Evolutionary conservation across 2,113 vertebrate genomes (phyloP).

Genomic region (Gallinago jamesoni): DNA sequence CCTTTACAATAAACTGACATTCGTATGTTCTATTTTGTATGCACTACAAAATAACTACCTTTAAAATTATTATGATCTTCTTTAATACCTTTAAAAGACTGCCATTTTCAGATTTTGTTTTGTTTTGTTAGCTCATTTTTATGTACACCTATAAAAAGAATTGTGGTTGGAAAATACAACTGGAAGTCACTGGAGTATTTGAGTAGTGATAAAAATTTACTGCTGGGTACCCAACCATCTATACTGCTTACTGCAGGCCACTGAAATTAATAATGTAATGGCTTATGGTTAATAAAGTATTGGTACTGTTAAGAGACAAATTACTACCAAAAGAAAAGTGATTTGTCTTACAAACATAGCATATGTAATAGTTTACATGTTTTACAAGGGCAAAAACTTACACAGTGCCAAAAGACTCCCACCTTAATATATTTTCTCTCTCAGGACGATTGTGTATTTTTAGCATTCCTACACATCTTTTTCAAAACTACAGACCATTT

Average conservation of each 20-base stretch:
- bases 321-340: constrained; percentile 1
- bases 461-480: not conserved
- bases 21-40: not conserved
- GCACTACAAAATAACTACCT: not conserved
- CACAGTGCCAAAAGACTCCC: not conserved
- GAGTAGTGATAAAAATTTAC: constrained; percentile 12
- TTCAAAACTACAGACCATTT: not conserved
- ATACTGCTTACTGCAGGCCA: not conserved
- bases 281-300: constrained; percentile 53
- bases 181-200: not conserved
- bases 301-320: constrained; percentile 43
- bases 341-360: constrained; percentile 17
- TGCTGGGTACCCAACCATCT: constrained; percentile 1
- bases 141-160: not conserved
- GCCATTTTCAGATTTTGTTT: not conserved
- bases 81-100: not conserved
- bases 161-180: not conserved
- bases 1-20: not conserved
- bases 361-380: not conserved
- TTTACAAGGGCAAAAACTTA: not conserved
- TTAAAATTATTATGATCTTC: not conserved
- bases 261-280: constrained; percentile 57
- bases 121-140: not conserved
- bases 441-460: not conserved
- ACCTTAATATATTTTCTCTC: not conserved